These are phyloP conservation scores for Asteroscopus sphinx DNA, from an alignment of 2,888 invertebrate species.

Conservation along the genomic window DNA sequence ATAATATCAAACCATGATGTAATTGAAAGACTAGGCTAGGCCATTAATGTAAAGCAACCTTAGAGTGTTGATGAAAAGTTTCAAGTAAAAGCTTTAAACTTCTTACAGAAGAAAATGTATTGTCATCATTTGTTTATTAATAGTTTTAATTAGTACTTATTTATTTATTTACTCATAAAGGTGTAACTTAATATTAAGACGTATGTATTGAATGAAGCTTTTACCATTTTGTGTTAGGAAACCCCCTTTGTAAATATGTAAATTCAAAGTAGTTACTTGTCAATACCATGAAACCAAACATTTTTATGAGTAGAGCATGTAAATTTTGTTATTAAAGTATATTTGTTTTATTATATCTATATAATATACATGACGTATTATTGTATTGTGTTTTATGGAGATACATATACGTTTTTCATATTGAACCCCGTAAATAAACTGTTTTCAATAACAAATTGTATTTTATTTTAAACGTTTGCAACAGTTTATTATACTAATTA, in stretches of 20 bases:
- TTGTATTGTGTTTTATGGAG: slow-evolving; percentile 82
- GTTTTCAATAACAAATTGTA: slow-evolving; percentile 77
- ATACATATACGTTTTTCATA: slow-evolving; percentile 80
- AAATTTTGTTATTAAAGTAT: slow-evolving; percentile 84
- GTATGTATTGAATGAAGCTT: slow-evolving; percentile 72
- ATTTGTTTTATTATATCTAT: slow-evolving; percentile 78
- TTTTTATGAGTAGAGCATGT: slow-evolving; percentile 84
- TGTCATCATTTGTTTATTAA: slow-evolving; percentile 55
- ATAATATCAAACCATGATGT: slow-evolving; percentile 5
- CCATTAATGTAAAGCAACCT: slow-evolving; percentile 26
- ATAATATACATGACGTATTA: slow-evolving; percentile 65
- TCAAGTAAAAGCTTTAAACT: slow-evolving; percentile 65
- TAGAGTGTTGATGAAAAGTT: slow-evolving; percentile 39
- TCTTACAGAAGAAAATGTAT: slow-evolving; percentile 59
- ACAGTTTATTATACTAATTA: not conserved
- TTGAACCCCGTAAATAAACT: slow-evolving; percentile 85
- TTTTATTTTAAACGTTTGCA: slow-evolving; percentile 32
- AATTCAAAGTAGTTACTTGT: slow-evolving; percentile 85
- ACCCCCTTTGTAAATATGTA: slow-evolving; percentile 87
- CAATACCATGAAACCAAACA: slow-evolving; percentile 89
- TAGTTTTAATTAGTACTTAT: slow-evolving; percentile 69
- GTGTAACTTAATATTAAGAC: slow-evolving; percentile 46
- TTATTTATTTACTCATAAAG: slow-evolving; percentile 82
- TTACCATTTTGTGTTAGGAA: slow-evolving; percentile 79
- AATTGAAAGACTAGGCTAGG: slow-evolving; percentile 27